A percentile compares a stretch with the other conserved stretches of the same genome.
These are phyloP conservation scores for Podocnemis expansa DNA, from an alignment of 2,113 vertebrate genomes.

Conservation along the genomic window DNA sequence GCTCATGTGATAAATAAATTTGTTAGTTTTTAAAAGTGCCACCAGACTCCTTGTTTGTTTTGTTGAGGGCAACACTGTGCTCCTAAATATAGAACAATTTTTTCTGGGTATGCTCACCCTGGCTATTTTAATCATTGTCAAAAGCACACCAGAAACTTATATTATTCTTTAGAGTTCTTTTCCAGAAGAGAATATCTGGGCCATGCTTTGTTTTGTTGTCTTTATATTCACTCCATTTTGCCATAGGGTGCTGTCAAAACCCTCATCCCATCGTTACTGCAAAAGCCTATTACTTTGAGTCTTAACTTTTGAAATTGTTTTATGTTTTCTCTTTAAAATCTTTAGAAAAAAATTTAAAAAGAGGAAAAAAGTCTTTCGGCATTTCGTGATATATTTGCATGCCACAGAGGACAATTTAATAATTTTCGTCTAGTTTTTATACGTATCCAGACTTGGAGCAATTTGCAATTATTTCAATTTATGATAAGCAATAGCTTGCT, in stretches of 20 bases:
- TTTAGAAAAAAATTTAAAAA: background rate
- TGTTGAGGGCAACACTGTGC: accelerated
- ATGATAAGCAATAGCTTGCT: background rate
- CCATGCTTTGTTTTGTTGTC: background rate
- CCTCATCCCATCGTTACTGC: background rate
- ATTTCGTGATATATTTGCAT: background rate
- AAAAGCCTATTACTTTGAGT: background rate
- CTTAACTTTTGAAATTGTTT: background rate
- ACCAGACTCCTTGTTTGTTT: no score
- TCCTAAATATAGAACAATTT: background rate
- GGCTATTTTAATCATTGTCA: background rate
- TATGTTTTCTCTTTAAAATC: background rate
- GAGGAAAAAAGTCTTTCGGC: background rate
- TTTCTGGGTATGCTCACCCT: background rate
- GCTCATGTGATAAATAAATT: no score
- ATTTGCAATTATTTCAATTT: background rate
- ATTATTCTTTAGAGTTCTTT: background rate
- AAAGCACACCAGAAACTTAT: background rate
- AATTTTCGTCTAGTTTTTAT: background rate
- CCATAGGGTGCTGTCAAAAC: background rate
- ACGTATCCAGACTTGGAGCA: background rate
- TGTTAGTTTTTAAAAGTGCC: no score
- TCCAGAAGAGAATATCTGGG: background rate
- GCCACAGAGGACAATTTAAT: background rate
- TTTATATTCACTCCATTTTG: background rate